Evolutionary conservation across 2,888 invertebrate species (phyloP), one percentile per base, ranked within the genome.

Genomic region (Cheilosia scutellata): DNA sequence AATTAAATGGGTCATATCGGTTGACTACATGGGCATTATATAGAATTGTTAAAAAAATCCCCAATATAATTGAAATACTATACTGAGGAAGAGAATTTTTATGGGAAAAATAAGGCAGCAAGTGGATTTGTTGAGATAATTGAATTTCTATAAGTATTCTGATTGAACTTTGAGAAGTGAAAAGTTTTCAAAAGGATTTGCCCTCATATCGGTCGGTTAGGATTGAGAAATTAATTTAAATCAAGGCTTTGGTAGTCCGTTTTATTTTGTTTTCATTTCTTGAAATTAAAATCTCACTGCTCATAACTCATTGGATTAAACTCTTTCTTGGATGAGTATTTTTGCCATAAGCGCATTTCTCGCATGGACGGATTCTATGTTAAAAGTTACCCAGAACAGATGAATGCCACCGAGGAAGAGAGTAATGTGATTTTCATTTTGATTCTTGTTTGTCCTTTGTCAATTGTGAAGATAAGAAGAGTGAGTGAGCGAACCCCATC

Each of bases 1-100:
- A 78, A 78, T 78, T 78, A 71, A 78, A 71, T 63, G 70, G 78
- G 62, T 78, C 70, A 78, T 63, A 63, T 78, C 70, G 70, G 70
- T 70, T 55, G 62, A 42, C 60, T 53, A 53, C 42, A 68, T 68
- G 44, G 68, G 44, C 53, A 31, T 44, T 58, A 55, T 58, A 55
- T 53, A 58, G 33, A 58, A 29, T n/a, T 55, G 57, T 47, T 49
- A 33, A 51, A 29, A 40, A 44, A 68, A 40, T 40, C 27, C 11
- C 57, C 27, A 9, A 37, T 33, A 27, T 47, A 71, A 71, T 71
- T 44, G 49, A 58, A 71, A 58, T 58, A 25, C 31, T n/a, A 13
- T 2, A 11, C 29, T 6, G 25, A 33, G 42, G 25, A 33, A 58
- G 16, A 20, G 9, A 16, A n/a, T 44, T 5, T 25, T 16, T 27